Evolutionary conservation across 2,888 invertebrate species (phyloP), one percentile per base, ranked within the genome.

Genomic region (Drosophila siamana): DNA sequence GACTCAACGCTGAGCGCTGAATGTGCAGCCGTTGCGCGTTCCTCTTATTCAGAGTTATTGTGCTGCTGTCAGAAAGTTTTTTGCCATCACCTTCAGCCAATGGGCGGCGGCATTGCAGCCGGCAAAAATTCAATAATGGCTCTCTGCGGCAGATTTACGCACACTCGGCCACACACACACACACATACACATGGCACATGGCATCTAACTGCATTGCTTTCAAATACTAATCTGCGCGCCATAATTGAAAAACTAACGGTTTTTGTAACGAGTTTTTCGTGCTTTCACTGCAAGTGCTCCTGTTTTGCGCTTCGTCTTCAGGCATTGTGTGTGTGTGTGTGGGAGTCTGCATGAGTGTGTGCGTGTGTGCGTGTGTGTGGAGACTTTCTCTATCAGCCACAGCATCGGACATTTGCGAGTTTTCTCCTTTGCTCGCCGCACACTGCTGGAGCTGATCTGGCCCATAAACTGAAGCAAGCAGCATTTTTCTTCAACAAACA

Each of bases 161-260:
- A 73, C 68, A 78, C 52, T 43, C 38, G 33, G n/a, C 33, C 30
- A 33, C 24, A 7, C 26, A 7, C 24, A 28, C 44, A 50, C 44
- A 11, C 38, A 61, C 22, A 28, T 46, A 6, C 46, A 26, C 26
- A 26, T 26, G 26, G 36, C 9, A 7, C n/a, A n/a, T n/a, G 22
- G 15, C 28, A 40, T 40, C 52, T 28, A 48, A 48, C 38, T 56
- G 67, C 70, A 68, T 67, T 64, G 78, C 81, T 84, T 75, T 78
- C 85, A 80, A 88, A 85, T 86, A 83, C 83, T 87, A 86, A 89
- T 86, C 88, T 89, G 77, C 69, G 83, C 60, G 70, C 78, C 78
- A 78, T 87, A 87, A 87, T 89, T 87, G 86, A 87, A 89, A 86
- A 82, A 76, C 86, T 79, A 85, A 87, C 89, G 74, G 74, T 75